Evolutionary conservation across 2,888 invertebrate genomes (phyloP), one percentile per base, ranked within the genome.

Genomic region (Chydorus sphaericus): DNA sequence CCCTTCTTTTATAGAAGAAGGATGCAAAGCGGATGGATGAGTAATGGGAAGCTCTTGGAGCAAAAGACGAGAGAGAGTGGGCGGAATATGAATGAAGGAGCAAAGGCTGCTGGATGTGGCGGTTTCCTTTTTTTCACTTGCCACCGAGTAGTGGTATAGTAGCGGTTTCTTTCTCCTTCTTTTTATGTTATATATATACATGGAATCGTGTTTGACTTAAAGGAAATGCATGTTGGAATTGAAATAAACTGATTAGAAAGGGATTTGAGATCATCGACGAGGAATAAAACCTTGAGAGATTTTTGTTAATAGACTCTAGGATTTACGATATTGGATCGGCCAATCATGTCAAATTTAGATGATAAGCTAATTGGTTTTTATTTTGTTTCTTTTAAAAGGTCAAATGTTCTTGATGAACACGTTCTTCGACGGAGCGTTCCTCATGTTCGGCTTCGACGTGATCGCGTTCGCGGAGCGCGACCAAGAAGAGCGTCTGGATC

Each of bases 401-500:
- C 55, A 55, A 55, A 55, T 55, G 55, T 91, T 90, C 76, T 79
- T 92, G 71, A 89, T 91, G 87, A 85, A 91, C 74, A 81, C 82
- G 63, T 91, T 91, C 78, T 90, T 91, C 78, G 91, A 91, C 74
- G 91, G 91, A 61, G 90, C 88, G 71, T 91, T 91, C 77, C 77
- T 91, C 72, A 85, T 83, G 65, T 91, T 90, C 74, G 91, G 91
- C 65, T 79, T 91, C 70, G 84, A 90, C 70, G 90, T 91, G 65
- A 83, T 92, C 70, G 78, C 80, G 63, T 91, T 90, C 75, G 81
- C 89, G 77, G 89, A 91, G 75, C 83, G 82, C 66, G 91, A 91
- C 75, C 88, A 90, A 71, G 90, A 91, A 72, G 87, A 89, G 70
- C 80, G 91, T 54, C 76, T 86, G 66, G 91, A 91, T 72, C 91